Conservation (phyloP, 2,113 vertebrate genomes). For the Sorex araneus region DNA sequence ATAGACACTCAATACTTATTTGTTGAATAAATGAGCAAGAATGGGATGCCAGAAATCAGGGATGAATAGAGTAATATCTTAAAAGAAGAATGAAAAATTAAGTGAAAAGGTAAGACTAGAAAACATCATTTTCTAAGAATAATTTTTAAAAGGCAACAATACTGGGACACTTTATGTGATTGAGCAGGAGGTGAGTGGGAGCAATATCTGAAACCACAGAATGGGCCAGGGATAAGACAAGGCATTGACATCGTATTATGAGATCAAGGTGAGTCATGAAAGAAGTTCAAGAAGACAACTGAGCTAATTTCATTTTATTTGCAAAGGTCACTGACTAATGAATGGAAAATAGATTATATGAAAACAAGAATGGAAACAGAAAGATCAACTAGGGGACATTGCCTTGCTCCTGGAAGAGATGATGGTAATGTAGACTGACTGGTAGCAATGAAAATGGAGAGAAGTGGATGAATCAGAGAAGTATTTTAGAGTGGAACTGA, state of each 20-base stretch:
- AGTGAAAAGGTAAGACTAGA: not conserved
- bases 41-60: not conserved
- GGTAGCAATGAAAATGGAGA: not conserved
- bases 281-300: conserved; percentile 46
- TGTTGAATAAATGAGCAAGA: not conserved
- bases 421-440: no score
- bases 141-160: not conserved
- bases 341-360: conserved; percentile 9
- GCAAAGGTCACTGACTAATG: conserved; percentile 55
- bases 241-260: conserved; percentile 2
- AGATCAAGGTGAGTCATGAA: not conserved
- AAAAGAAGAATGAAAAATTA: not conserved
- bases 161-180: not conserved
- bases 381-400: not conserved
- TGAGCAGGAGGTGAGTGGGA: not conserved
- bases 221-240: not conserved
- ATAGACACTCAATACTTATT: not conserved
- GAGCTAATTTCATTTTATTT: conserved; percentile 42
- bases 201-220: not conserved
- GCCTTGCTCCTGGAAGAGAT: not conserved
- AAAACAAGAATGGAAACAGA: conserved; percentile 39
- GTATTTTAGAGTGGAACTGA: not conserved
- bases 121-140: not conserved
- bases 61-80: not conserved
- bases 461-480: not conserved